Evolutionary conservation across 2,113 vertebrate species (phyloP).

Genomic region (Antechinus flavipes): DNA sequence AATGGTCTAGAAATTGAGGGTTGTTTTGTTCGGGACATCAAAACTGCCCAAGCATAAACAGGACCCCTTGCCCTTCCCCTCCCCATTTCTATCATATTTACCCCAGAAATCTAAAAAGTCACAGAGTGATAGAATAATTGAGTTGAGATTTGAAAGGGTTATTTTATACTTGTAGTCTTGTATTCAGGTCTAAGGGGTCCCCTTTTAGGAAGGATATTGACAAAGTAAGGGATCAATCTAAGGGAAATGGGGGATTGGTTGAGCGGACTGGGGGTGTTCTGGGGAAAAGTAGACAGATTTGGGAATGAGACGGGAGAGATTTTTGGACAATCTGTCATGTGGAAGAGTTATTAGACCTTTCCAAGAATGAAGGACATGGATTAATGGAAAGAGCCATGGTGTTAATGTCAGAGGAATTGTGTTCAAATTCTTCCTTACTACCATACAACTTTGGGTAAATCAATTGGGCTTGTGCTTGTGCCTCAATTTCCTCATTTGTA

Average conservation of each 20-base stretch:
- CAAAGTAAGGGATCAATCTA: neutral
- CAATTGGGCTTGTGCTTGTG: neutral
- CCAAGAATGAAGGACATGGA: neutral
- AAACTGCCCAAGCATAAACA: neutral
- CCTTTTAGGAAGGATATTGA: neutral
- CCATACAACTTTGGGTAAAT: neutral
- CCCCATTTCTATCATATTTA: neutral
- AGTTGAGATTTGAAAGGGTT: neutral
- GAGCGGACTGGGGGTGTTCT: neutral
- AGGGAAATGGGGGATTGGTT: neutral
- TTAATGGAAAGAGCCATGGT: neutral
- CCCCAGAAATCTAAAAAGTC: neutral
- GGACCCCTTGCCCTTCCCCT: neutral
- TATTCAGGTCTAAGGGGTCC: neutral
- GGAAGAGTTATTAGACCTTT: neutral
- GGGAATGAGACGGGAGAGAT: neutral
- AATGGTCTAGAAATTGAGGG: neutral
- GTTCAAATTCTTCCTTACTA: neutral
- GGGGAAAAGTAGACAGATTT: neutral
- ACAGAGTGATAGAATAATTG: neutral
- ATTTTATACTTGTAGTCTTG: neutral
- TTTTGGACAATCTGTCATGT: neutral
- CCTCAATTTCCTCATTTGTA: neutral
- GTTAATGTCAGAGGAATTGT: neutral
- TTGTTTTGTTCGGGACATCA: neutral